phyloP scores from a whole-genome alignment of 2,113 vertebrate genomes.

The Gymnocephalus cernua region DNA sequence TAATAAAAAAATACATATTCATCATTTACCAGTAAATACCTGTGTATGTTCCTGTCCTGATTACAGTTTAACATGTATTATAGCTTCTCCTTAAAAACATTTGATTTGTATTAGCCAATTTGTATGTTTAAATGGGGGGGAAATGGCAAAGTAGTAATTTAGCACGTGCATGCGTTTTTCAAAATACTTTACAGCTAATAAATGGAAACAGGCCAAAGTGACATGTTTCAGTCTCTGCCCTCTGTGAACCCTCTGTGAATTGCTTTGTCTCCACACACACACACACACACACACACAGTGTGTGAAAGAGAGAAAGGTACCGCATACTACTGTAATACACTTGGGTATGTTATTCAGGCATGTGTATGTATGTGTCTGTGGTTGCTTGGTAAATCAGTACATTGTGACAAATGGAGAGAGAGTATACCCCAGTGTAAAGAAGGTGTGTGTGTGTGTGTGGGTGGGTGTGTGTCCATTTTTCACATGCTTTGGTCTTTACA shows the following conservation, averaged over 20 bases:
- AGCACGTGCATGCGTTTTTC: background rate
- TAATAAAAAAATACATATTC: background rate
- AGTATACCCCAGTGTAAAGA: no score
- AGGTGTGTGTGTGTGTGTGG: background rate
- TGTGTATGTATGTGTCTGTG: background rate
- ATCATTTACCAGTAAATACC: background rate
- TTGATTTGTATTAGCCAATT: no score
- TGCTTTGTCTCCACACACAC: background rate
- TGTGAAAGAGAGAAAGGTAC: background rate
- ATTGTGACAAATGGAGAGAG: background rate
- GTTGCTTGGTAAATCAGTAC: slow-evolving; percentile 2
- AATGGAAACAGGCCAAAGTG: background rate
- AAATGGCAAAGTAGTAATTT: background rate
- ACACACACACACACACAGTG: background rate
- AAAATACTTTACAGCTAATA: background rate
- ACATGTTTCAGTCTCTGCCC: background rate
- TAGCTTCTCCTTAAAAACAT: background rate
- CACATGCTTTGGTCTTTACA: slow-evolving; percentile 22
- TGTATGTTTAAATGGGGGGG: no score
- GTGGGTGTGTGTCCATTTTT: slow-evolving; percentile 12
- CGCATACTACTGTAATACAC: background rate
- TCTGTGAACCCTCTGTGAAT: background rate
- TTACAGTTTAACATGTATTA: background rate
- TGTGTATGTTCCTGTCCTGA: background rate
- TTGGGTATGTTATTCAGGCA: background rate